phyloP scores from a whole-genome alignment of 2,888 invertebrate genomes.

The Megamerina dolium region DNA sequence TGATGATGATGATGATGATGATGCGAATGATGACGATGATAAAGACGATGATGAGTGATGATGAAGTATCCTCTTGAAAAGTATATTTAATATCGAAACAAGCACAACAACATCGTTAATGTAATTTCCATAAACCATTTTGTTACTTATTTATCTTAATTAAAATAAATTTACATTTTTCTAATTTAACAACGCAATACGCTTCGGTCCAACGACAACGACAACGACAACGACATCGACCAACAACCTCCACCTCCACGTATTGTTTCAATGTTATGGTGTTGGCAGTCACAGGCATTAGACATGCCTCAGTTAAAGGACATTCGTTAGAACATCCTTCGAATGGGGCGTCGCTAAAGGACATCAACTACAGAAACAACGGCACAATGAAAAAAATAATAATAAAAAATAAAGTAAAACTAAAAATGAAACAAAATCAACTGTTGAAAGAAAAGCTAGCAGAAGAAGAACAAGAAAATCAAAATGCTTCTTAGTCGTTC shows the following conservation, averaged over 20 bases:
- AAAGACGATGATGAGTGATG: neutral
- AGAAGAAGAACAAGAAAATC: conserved; percentile 19
- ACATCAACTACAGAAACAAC: conserved; percentile 23
- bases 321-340: conserved; percentile 24
- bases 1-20: too few species aligned
- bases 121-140: conserved; percentile 47
- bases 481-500: conserved; percentile 27
- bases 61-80: conserved; percentile 32
- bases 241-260: conserved; percentile 5
- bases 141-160: conserved; percentile 48
- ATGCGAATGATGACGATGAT: too few species aligned
- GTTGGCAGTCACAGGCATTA: conserved; percentile 26
- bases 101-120: conserved; percentile 41
- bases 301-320: conserved; percentile 38
- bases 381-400: conserved; percentile 12
- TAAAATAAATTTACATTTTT: conserved; percentile 48
- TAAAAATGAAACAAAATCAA: conserved; percentile 10
- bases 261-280: conserved; percentile 1
- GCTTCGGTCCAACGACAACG: too few species aligned
- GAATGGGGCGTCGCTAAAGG: conserved; percentile 20
- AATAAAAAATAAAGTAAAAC: conserved; percentile 6
- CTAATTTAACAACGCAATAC: conserved; percentile 42
- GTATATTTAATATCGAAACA: conserved; percentile 24
- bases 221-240: conserved; percentile 6
- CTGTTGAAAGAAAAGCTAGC: conserved; percentile 3